phyloP scores from a whole-genome alignment of 2,113 vertebrate genomes.

The Rhabdornis inornatus region DNA sequence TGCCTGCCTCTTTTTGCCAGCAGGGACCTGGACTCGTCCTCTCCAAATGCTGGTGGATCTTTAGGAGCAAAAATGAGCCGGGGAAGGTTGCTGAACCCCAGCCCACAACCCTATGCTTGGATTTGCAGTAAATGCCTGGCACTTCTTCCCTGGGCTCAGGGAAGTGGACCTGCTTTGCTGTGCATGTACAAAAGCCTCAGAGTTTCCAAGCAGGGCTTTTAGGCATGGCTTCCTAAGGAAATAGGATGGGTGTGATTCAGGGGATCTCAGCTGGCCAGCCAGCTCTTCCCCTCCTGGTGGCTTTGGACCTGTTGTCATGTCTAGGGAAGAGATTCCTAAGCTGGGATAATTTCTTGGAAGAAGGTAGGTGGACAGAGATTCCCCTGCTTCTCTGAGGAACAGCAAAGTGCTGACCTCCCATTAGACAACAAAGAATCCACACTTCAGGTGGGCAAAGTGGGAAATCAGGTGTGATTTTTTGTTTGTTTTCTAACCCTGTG shows the following conservation, averaged over 20 bases:
- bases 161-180: neutral
- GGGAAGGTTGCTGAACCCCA: neutral
- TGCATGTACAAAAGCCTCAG: neutral
- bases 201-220: neutral
- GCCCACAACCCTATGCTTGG: fast-evolving
- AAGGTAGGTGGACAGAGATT: neutral
- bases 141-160: neutral
- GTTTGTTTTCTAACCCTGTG: neutral
- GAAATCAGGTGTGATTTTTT: neutral
- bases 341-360: neutral
- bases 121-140: neutral
- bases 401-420: neutral
- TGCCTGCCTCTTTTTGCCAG: neutral
- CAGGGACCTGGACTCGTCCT: neutral
- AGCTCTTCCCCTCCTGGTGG: neutral
- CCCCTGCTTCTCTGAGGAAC: neutral
- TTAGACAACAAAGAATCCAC: neutral
- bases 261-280: neutral
- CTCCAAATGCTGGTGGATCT: neutral
- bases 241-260: neutral
- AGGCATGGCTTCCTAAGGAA: neutral
- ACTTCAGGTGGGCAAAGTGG: neutral
- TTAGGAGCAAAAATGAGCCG: neutral
- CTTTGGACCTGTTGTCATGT: fast-evolving
- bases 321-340: neutral